Conservation (phyloP, 2,888 invertebrate genomes). For the Theretra japonica region DNA sequence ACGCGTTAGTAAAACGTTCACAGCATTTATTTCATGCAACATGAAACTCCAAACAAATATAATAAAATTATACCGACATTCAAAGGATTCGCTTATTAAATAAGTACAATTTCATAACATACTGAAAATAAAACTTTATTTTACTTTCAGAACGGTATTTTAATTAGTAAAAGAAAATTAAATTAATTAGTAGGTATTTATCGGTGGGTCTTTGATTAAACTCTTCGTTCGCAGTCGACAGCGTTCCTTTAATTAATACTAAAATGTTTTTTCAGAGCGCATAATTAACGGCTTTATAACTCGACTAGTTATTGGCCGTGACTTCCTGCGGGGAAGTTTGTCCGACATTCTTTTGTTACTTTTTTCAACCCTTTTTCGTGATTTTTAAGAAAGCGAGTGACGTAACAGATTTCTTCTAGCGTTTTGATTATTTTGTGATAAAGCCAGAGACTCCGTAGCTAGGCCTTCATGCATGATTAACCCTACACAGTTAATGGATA, state of each 20-base stretch:
- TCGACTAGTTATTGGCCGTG: slow-evolving; percentile 27
- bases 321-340: not conserved
- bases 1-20: not conserved
- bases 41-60: not conserved
- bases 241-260: slow-evolving; percentile 60
- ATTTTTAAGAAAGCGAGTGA: too few relatives aligned
- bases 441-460: not conserved
- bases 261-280: slow-evolving; percentile 41
- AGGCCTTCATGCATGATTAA: not conserved
- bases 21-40: not conserved
- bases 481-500: too few relatives aligned
- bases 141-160: slow-evolving; percentile 42
- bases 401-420: not conserved
- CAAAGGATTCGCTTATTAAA: not conserved
- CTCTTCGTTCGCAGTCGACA: slow-evolving; percentile 51
- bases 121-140: slow-evolving; percentile 37
- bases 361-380: too few relatives aligned
- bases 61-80: not conserved
- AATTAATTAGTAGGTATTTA: slow-evolving; percentile 65
- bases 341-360: not conserved
- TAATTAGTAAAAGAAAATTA: slow-evolving; percentile 55
- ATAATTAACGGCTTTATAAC: slow-evolving; percentile 43
- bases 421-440: not conserved
- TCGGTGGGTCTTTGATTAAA: slow-evolving; percentile 64
- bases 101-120: not conserved